Conservation (phyloP, 2,113 vertebrate species). For the Pygoscelis adeliae region DNA sequence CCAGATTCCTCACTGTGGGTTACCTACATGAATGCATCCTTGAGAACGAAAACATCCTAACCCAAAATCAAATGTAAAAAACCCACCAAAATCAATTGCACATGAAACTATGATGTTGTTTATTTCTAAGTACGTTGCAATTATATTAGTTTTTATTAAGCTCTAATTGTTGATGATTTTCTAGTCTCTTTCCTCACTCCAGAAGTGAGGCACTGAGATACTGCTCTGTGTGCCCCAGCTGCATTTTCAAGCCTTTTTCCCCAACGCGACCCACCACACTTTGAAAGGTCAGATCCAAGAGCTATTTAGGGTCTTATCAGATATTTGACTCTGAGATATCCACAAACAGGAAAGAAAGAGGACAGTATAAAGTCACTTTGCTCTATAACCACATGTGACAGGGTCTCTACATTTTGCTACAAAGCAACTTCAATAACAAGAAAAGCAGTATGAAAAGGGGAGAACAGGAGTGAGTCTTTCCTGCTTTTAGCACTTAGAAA, state of each 20-base stretch:
- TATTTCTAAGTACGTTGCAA: not conserved
- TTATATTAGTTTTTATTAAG: not conserved
- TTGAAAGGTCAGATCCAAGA: not conserved
- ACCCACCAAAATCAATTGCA: not conserved
- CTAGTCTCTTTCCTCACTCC: not conserved
- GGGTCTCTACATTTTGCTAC: not conserved
- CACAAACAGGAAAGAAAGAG: not conserved
- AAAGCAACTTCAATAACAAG: not conserved
- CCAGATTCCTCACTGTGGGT: not conserved
- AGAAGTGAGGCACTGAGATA: not conserved
- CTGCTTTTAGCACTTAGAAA: not conserved
- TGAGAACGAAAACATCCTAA: not conserved
- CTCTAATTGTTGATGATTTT: not conserved
- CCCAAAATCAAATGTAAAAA: not conserved
- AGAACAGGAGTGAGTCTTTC: not conserved
- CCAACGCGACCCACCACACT: not conserved
- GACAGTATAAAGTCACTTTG: not conserved
- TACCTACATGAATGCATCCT: not conserved
- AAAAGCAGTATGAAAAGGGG: not conserved
- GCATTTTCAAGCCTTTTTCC: not conserved
- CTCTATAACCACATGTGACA: not conserved
- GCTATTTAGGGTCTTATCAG: not conserved
- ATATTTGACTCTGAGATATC: not conserved
- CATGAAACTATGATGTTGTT: fast-evolving
- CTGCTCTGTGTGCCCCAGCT: not conserved